Percentiles rank a stretch among this genome's conserved stretches.
These are phyloP conservation scores for Notechis scutatus DNA, from an alignment of 2,113 vertebrate genomes.

Conservation along the genomic window DNA sequence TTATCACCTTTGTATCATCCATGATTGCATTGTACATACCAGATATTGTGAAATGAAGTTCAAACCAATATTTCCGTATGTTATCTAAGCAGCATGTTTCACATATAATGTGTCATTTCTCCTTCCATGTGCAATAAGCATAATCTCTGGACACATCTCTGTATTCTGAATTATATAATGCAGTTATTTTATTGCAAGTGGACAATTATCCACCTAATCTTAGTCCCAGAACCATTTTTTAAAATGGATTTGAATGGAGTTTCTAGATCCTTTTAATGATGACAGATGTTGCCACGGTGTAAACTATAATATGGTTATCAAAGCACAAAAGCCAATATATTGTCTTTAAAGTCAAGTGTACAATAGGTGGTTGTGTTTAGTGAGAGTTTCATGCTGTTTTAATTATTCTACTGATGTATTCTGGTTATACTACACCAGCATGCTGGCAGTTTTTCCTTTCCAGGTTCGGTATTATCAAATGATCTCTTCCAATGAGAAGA, in stretches of 20 bases:
- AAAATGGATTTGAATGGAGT: slow-evolving; percentile 35
- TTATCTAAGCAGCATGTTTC: not conserved
- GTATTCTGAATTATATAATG: not conserved
- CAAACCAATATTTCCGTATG: not conserved
- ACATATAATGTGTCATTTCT: not conserved
- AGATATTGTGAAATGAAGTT: not conserved
- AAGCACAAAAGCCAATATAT: slow-evolving; percentile 34
- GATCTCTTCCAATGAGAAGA: slow-evolving; percentile 39
- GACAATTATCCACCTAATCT: slow-evolving; percentile 20
- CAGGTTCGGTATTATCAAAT: slow-evolving; percentile 51
- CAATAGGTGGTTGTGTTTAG: slow-evolving; percentile 38
- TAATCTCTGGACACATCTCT: rapidly evolving
- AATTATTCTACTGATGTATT: slow-evolving; percentile 43
- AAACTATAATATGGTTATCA: slow-evolving; percentile 17
- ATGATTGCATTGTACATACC: not conserved
- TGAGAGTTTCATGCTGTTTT: slow-evolving; percentile 32
- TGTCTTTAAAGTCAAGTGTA: slow-evolving; percentile 34
- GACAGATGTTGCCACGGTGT: not conserved
- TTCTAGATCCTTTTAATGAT: not conserved
- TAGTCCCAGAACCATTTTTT: slow-evolving; percentile 35
- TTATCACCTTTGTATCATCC: not conserved
- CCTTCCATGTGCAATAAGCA: not conserved
- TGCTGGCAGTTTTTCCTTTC: slow-evolving; percentile 27
- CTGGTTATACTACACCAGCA: slow-evolving; percentile 17
- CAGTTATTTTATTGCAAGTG: slow-evolving; percentile 11